Base-by-base conservation (phyloP, 2,888 invertebrate species). In the Hyles lineata region DNA sequence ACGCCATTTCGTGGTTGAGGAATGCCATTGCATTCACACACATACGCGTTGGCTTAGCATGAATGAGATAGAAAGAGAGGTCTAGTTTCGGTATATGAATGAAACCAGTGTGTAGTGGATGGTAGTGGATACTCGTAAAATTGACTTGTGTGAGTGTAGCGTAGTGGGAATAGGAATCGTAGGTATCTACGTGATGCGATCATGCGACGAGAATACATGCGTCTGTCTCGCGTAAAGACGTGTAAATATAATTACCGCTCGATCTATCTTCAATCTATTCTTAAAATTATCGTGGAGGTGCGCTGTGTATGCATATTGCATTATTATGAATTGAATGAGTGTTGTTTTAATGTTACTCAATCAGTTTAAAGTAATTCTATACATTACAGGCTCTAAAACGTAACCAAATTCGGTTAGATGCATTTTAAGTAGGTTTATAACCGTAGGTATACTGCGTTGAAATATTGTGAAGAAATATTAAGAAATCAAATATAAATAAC, bases 81-180 rank as follows among this genome's bases (percentile, higher is more conserved):
- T 92, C 93, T 92, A 90, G 91, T 91, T 93, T 91, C 90, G 87
- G 90, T 91, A 92, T 78, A 94, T 94, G 94, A 94, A 94, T 94
- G 94, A 94, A 93, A 89, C 90, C 91, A 90, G 91, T 90, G 89
- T 89, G 90, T 92, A 91, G 93, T 91, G 86, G 88, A 87, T 87
- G 88, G 81, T 86, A 83, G 86, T 86, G 83, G 81, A 83, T 83
- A 86, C 90, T 91, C 90, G 92, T 92, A 92, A 90, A 90, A 87
- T 85, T 78, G 84, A 78, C 82, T 84, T 88, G 89, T 90, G 88
- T 90, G 88, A 78, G 90, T 89, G 80, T 86, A 86, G 84, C 89
- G 90, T 92, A 92, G 60, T 70, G 69, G 59, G 61, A 73, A 73
- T 70, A 70, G 50, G 59, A 59, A 59, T 19, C 43, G 60, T 85